These are phyloP conservation scores for Margaritifera margaritifera DNA, from an alignment of 2,888 invertebrate species.

Conservation along the genomic window DNA sequence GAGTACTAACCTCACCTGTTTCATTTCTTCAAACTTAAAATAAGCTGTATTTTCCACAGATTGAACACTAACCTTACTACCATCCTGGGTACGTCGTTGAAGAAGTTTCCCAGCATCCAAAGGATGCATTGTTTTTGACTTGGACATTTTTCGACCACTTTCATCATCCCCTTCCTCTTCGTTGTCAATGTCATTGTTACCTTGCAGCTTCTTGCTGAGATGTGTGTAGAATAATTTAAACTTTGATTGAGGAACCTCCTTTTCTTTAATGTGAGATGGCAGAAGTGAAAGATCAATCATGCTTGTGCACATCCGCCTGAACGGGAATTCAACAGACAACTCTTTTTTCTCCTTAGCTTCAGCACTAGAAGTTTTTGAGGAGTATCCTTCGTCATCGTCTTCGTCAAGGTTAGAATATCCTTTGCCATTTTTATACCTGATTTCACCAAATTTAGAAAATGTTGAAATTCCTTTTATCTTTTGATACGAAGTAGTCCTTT, in stretches of 20 bases:
- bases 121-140: no score
- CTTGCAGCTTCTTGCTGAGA: neutral
- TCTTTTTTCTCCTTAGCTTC: slow-evolving; percentile 17
- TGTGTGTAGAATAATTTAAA: slow-evolving; percentile 1
- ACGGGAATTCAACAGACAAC: slow-evolving; percentile 18
- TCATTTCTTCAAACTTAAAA: slow-evolving; percentile 18
- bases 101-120: no score
- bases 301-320: slow-evolving; percentile 19
- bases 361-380: slow-evolving; percentile 39
- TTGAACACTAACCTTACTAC: slow-evolving; percentile 17
- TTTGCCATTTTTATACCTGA: neutral
- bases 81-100: neutral
- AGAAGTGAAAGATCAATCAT: slow-evolving; percentile 36
- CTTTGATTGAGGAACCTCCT: no score
- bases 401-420: slow-evolving; percentile 16
- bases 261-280: slow-evolving; percentile 11
- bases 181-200: neutral
- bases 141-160: neutral
- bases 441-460: slow-evolving; percentile 24
- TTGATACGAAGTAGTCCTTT: slow-evolving; percentile 21
- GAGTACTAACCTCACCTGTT: slow-evolving; percentile 34
- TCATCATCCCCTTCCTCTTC: neutral
- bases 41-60: slow-evolving; percentile 25
- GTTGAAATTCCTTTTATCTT: slow-evolving; percentile 31
- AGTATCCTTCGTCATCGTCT: slow-evolving; percentile 39